Base-by-base conservation (phyloP, 2,113 vertebrate genomes). In the Chaetorhynchus papuensis region DNA sequence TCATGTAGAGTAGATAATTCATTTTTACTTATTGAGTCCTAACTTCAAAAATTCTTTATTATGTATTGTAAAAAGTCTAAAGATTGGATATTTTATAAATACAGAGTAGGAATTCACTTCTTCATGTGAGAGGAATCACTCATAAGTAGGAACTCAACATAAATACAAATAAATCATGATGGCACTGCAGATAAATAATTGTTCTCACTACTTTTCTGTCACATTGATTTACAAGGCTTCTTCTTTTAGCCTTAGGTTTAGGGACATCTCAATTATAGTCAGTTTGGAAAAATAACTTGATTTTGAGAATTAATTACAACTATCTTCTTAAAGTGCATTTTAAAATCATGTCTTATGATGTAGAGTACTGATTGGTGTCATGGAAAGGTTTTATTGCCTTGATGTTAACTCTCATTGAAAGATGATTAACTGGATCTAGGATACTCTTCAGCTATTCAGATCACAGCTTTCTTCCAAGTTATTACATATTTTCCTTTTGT, bases 401-500 rank as follows among this genome's bases (percentile, higher is more conserved):
- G 39, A 87, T 89, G 50, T 77, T 75, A 87, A 72, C 16, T 87
- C 39, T 89, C 61, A 89, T 37, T 71, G 79, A 94, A 90, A 74
- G 54, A 87, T 82, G 63, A 93, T 88, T 93, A 90, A 88, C 53
- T 82, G 70, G 52, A 64, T 95, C 83, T 90, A 70, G 71, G 54
- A 60, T 53, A 68, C 37, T 94, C 41, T 70, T 94, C 72, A 70
- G 26, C 33, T 72, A 82, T 94, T 95, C 87, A 84, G 54, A 94
- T 74, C 89, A 92, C 61, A 96, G 39, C 15, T 93, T 93, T 93
- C 75, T 82, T 83, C 42, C 42, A 85, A 70, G 72, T 75, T 57
- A 77, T 95, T 90, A n/a, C 17, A 18, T 93, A 82, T 84, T 91
- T 96, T 91, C 50, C 16, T 91, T 94, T 94, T 94, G 78, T 91